These are phyloP conservation scores for Phortica okadai DNA, from an alignment of 2,888 invertebrate genomes.

Conservation along the genomic window DNA sequence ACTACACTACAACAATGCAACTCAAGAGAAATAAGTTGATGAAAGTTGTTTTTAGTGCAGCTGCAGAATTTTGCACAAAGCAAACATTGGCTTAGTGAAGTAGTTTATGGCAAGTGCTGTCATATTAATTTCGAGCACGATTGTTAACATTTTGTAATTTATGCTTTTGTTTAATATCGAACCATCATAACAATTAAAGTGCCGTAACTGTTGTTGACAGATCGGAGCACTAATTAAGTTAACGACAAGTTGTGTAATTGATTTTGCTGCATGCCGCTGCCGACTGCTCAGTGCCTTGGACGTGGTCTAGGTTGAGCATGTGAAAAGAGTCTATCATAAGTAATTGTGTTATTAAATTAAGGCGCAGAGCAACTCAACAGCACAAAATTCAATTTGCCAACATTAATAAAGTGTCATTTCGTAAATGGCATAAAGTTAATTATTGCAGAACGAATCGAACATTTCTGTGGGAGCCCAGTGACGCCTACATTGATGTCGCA, in stretches of 20 bases:
- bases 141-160: no score
- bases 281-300: background rate
- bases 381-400: background rate
- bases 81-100: no score
- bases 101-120: no score
- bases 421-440: background rate
- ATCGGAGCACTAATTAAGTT: slow-evolving; percentile 9
- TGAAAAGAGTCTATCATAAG: background rate
- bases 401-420: background rate
- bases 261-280: background rate
- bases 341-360: background rate
- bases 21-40: no score
- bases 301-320: background rate
- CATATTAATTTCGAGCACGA: no score
- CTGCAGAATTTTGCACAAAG: no score
- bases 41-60: no score
- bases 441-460: background rate
- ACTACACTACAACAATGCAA: no score
- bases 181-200: background rate
- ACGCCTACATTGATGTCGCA: no score
- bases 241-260: slow-evolving; percentile 14
- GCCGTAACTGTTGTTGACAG: background rate
- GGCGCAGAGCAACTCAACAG: background rate
- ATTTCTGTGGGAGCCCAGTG: no score
- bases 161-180: no score